These are phyloP conservation scores for Okamejei kenojei DNA, from an alignment of 2,797 vertebrate species.

Conservation along the genomic window DNA sequence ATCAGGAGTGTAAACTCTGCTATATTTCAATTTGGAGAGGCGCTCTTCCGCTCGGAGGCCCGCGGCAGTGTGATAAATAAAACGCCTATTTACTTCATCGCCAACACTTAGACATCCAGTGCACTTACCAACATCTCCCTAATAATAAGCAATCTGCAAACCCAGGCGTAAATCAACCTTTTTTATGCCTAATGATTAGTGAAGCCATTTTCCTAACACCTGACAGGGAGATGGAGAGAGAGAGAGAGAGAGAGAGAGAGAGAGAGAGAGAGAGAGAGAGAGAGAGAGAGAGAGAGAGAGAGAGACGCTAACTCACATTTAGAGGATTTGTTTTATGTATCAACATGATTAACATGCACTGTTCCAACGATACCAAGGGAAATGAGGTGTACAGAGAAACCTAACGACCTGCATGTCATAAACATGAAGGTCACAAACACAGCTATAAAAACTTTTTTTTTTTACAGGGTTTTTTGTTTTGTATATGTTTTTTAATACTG, in stretches of 20 bases:
- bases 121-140: slow-evolving; percentile 79
- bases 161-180: slow-evolving; percentile 83
- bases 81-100: slow-evolving; percentile 98
- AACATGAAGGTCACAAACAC: neutral
- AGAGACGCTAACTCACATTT: slow-evolving; percentile 68
- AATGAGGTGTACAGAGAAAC: slow-evolving; percentile 68
- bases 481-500: no score
- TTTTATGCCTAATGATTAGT: slow-evolving; percentile 83
- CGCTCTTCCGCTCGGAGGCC: slow-evolving; percentile 98
- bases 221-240: neutral
- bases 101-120: slow-evolving; percentile 82
- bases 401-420: neutral
- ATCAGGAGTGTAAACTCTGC: slow-evolving; percentile 99
- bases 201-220: slow-evolving; percentile 70
- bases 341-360: slow-evolving; percentile 71
- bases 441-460: neutral
- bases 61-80: slow-evolving; percentile 98
- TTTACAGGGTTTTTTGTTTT: no score
- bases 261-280: neutral
- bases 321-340: slow-evolving; percentile 74
- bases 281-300: neutral
- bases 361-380: slow-evolving; percentile 74
- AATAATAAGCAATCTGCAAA: slow-evolving; percentile 87
- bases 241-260: no score
- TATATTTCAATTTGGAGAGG: slow-evolving; percentile 99